Evolutionary conservation across 2,113 vertebrate genomes (phyloP).

Genomic region (Periophthalmus modestus): DNA sequence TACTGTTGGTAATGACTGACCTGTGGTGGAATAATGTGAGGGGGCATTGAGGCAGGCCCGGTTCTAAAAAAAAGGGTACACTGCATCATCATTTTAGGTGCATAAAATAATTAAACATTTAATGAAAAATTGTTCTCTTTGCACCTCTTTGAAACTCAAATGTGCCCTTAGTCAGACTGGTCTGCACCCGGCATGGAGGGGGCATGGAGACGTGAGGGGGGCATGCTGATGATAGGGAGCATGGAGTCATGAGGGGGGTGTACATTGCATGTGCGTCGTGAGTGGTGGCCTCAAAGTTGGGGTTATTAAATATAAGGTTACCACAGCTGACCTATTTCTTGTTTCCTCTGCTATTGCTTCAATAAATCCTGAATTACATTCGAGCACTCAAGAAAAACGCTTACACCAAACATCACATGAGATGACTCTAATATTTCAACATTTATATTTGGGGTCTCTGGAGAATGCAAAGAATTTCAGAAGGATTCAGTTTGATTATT

Average conservation of each 20-base stretch:
- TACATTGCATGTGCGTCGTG: slow-evolving; percentile 22
- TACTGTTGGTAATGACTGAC: no score
- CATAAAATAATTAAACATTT: no score
- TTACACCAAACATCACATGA: slow-evolving; percentile 40
- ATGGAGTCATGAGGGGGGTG: slow-evolving; percentile 24
- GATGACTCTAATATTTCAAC: slow-evolving; percentile 53
- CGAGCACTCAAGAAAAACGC: slow-evolving; percentile 33
- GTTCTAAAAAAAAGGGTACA: no score
- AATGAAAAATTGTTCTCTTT: no score
- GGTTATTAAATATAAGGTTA: slow-evolving; percentile 68
- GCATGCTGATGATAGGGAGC: not conserved
- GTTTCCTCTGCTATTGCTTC: slow-evolving; percentile 33
- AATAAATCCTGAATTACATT: slow-evolving; percentile 55
- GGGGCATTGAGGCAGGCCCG: no score
- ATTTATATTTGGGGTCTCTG: slow-evolving; percentile 30
- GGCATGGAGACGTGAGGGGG: slow-evolving; percentile 17
- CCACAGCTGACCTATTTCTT: slow-evolving; percentile 64
- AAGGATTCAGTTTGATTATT: no score
- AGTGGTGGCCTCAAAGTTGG: slow-evolving; percentile 8
- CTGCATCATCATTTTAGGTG: no score
- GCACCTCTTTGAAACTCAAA: no score
- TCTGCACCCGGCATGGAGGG: not conserved
- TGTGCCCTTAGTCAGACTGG: no score
- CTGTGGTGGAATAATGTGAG: no score
- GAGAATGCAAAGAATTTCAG: not conserved